phyloP scores from a whole-genome alignment of 2,888 invertebrate species.

The Drosophila kokeensis region DNA sequence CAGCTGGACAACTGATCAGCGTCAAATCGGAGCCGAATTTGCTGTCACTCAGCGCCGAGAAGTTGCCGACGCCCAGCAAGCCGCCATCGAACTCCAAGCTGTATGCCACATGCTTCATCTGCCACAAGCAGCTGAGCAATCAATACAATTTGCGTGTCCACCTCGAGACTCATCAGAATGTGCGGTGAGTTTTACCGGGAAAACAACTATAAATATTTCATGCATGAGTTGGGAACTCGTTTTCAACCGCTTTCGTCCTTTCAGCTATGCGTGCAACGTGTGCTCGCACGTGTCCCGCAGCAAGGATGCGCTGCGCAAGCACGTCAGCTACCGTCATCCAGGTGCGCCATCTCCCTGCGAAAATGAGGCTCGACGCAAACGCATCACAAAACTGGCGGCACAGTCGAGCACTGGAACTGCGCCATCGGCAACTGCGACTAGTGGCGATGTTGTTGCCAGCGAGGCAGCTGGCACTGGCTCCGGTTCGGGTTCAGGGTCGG shows the following conservation, averaged over 20 bases:
- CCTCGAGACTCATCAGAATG: conserved; percentile 95
- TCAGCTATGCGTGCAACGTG: conserved; percentile 92
- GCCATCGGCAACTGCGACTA: conserved; percentile 57
- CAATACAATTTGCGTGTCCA: conserved; percentile 96
- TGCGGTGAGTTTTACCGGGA: conserved; percentile 85
- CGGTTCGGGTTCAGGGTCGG: conserved; percentile 3
- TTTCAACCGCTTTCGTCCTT: not conserved
- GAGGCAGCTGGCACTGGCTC: conserved; percentile 5
- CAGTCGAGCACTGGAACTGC: conserved; percentile 47
- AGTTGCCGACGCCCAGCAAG: conserved; percentile 69
- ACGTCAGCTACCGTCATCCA: conserved; percentile 94
- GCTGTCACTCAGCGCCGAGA: conserved; percentile 61
- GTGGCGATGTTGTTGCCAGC: conserved; percentile 51
- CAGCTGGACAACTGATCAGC: conserved; percentile 56
- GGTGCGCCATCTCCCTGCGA: conserved; percentile 85
- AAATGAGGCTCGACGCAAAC: conserved; percentile 84
- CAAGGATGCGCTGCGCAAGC: conserved; percentile 94
- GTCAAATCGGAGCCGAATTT: conserved; percentile 71
- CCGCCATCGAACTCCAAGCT: conserved; percentile 86
- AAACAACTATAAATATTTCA: not conserved
- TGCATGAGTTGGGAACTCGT: not conserved
- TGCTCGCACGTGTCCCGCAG: conserved; percentile 95
- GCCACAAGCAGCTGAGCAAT: conserved; percentile 95
- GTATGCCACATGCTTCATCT: conserved; percentile 92
- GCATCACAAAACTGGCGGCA: conserved; percentile 81